Conservation (phyloP, 2,888 invertebrate genomes). For the Harmothoe impar region DNA sequence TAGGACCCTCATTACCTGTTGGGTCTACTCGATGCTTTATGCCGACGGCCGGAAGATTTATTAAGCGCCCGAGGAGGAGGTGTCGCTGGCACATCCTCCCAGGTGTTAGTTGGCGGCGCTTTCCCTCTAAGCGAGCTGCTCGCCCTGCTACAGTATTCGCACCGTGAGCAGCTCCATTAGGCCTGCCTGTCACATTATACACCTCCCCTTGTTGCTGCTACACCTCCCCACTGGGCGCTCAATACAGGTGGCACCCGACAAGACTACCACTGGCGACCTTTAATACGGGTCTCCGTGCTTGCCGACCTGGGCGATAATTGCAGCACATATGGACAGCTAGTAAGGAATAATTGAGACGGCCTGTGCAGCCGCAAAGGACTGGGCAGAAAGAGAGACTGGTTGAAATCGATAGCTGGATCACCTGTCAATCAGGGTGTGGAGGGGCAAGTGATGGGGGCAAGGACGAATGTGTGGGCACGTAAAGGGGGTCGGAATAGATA, state of each 20-base stretch:
- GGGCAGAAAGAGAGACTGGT: background rate
- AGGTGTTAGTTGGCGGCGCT: background rate
- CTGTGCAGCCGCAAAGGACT: background rate
- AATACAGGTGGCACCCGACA: conserved; percentile 30
- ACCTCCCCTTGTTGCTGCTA: conserved; percentile 23
- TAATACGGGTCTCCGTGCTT: background rate
- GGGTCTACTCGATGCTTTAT: background rate
- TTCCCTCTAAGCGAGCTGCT: background rate
- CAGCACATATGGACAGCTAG: background rate
- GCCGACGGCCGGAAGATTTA: background rate
- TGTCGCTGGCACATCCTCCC: background rate
- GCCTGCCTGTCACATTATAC: conserved; percentile 53
- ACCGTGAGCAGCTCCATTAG: background rate
- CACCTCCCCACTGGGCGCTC: background rate
- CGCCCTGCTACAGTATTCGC: background rate
- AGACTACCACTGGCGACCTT: background rate
- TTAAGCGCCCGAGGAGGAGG: background rate
- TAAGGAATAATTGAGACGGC: conserved; percentile 42
- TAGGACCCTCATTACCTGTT: conserved; percentile 5
- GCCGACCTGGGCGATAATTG: conserved; percentile 7
- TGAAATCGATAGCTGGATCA: background rate
- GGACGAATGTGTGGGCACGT: too few species aligned
- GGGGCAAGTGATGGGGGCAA: background rate
- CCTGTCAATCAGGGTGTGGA: background rate
- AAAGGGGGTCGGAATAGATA: too few species aligned